These are phyloP conservation scores for Camarhynchus parvulus DNA, from an alignment of 2,113 vertebrate species.

Conservation along the genomic window DNA sequence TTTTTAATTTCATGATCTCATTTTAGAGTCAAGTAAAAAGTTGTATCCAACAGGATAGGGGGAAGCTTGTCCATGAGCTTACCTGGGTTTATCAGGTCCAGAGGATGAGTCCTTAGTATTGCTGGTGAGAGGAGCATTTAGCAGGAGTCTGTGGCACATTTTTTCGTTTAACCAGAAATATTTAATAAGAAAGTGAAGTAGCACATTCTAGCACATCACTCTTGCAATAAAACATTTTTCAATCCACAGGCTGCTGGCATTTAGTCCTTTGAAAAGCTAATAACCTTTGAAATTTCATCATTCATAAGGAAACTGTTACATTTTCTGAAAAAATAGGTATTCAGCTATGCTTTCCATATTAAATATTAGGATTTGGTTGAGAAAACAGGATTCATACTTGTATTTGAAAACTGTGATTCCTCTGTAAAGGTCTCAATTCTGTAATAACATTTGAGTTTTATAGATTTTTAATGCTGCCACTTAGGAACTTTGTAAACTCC, in stretches of 20 bases:
- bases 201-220: background rate
- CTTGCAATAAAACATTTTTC: background rate
- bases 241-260: background rate
- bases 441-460: background rate
- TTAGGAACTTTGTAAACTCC: background rate
- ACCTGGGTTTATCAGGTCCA: background rate
- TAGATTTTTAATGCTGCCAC: background rate
- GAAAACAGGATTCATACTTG: background rate
- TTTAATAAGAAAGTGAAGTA: background rate
- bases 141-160: background rate
- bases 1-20: background rate
- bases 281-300: background rate
- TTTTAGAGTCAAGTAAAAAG: background rate
- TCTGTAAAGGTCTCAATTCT: background rate
- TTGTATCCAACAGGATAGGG: background rate
- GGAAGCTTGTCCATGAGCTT: background rate
- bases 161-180: background rate
- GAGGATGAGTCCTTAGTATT: background rate
- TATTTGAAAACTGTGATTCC: background rate
- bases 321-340: background rate
- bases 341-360: background rate
- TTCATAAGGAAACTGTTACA: background rate
- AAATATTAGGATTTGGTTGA: background rate
- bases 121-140: background rate
- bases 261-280: background rate